Evolutionary conservation across 2,888 invertebrate genomes (phyloP).

Genomic region (Dugesia japonica): DNA sequence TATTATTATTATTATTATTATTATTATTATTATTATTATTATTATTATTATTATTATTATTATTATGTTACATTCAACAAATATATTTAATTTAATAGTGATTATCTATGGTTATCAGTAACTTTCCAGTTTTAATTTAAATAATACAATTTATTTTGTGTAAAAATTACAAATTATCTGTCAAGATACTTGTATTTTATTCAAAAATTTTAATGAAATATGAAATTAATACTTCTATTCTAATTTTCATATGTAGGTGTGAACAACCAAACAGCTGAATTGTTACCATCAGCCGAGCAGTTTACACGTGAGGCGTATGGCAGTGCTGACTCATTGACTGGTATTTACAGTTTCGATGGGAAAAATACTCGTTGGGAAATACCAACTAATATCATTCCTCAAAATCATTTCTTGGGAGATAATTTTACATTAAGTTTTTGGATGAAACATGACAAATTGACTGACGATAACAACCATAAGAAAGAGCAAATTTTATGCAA

Average conservation of each 20-base stretch:
- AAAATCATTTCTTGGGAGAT: constrained; percentile 58
- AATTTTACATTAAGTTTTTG: constrained; percentile 80
- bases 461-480: constrained; percentile 44
- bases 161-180: too few species aligned
- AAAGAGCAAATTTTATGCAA: constrained; percentile 92
- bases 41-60: too few species aligned
- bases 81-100: too few species aligned
- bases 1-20: too few species aligned
- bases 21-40: too few species aligned
- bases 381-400: not conserved
- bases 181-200: too few species aligned
- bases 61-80: too few species aligned
- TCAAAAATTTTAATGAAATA: too few species aligned
- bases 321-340: not conserved
- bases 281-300: constrained; percentile 15
- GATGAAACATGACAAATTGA: constrained; percentile 74
- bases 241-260: not conserved
- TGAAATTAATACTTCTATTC: not conserved
- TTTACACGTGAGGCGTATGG: constrained; percentile 16
- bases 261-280: not conserved
- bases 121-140: too few species aligned
- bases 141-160: too few species aligned
- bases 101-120: too few species aligned
- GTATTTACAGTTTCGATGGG: constrained; percentile 20
- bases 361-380: constrained; percentile 8